These are phyloP conservation scores for Karalla daura DNA, from an alignment of 2,797 vertebrate genomes.

Conservation along the genomic window DNA sequence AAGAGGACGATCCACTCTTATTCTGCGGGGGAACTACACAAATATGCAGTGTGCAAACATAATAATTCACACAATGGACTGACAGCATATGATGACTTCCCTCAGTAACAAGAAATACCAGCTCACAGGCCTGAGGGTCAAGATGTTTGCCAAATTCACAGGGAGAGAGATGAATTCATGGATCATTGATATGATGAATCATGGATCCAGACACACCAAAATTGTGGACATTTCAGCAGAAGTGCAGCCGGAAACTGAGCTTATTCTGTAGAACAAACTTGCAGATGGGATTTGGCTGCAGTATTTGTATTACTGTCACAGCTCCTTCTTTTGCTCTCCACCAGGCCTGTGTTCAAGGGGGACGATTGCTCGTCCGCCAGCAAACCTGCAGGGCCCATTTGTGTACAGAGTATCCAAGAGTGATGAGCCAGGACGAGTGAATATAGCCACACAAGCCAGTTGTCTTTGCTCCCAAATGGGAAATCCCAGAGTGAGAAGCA, in stretches of 20 bases:
- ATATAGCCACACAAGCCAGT: conserved; percentile 56
- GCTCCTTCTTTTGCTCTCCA: conserved; percentile 26
- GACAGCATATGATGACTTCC: neutral
- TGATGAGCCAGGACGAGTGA: conserved; percentile 59
- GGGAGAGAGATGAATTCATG: neutral
- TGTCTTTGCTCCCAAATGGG: conserved; percentile 46
- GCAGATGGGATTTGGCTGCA: conserved; percentile 33
- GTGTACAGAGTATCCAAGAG: conserved; percentile 39
- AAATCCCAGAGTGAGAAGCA: conserved; percentile 46
- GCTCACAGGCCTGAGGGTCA: neutral
- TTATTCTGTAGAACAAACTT: conserved; percentile 24
- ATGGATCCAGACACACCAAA: neutral
- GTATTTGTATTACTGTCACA: conserved; percentile 54
- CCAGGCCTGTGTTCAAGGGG: conserved; percentile 16
- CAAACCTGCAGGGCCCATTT: conserved; percentile 52
- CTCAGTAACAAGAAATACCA: neutral
- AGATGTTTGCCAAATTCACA: neutral
- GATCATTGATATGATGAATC: no score
- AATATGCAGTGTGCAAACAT: neutral
- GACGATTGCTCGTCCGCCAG: conserved; percentile 8
- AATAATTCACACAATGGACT: conserved; percentile 3
- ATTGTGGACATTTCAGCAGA: conserved; percentile 25
- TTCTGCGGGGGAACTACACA: conserved; percentile 15
- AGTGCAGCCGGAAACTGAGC: conserved; percentile 11
- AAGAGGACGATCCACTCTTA: conserved; percentile 12